Percentiles rank a stretch among this genome's conserved stretches.
Conservation (phyloP, 2,888 invertebrate genomes). For the Lypha dubia region DNA sequence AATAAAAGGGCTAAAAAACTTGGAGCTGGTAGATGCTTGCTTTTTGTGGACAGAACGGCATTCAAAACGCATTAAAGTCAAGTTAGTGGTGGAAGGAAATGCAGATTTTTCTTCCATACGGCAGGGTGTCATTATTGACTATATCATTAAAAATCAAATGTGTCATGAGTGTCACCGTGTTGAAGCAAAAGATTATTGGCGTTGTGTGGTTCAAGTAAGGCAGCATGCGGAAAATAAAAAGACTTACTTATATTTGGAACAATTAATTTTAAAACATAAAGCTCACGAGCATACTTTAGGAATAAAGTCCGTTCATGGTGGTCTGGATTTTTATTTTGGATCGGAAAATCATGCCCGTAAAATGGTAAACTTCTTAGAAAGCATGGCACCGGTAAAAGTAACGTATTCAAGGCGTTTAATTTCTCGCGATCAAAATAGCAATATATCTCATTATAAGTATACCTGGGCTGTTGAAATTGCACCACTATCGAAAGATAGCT, state of each 20-base stretch:
- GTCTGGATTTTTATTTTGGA: conserved; percentile 97
- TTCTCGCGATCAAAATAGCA: conserved; percentile 98
- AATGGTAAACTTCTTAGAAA: conserved; percentile 95
- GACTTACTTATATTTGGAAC: conserved; percentile 98
- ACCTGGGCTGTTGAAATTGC: conserved; percentile 97
- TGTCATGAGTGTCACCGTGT: conserved; percentile 98
- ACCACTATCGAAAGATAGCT: conserved; percentile 96
- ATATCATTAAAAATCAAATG: conserved; percentile 95
- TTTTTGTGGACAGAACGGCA: conserved; percentile 99
- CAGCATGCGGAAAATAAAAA: conserved; percentile 96
- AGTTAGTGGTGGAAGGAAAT: conserved; percentile 89
- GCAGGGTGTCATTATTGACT: conserved; percentile 98
- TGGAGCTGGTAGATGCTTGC: conserved; percentile 96
- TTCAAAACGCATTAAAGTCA: conserved; percentile 97
- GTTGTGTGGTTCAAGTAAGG: conserved; percentile 94
- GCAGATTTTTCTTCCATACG: conserved; percentile 86
- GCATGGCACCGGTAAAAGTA: conserved; percentile 94
- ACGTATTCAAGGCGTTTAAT: conserved; percentile 96
- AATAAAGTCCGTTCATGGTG: conserved; percentile 93
- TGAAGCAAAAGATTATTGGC: conserved; percentile 99
- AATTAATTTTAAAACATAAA: conserved; percentile 95
- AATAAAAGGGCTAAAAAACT: conserved; percentile 93
- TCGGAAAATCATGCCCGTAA: conserved; percentile 95
- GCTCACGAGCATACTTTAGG: conserved; percentile 95
- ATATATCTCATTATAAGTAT: conserved; percentile 97